Evolutionary conservation across 2,888 invertebrate species (phyloP).

Genomic region (Nomada goodeniana): DNA sequence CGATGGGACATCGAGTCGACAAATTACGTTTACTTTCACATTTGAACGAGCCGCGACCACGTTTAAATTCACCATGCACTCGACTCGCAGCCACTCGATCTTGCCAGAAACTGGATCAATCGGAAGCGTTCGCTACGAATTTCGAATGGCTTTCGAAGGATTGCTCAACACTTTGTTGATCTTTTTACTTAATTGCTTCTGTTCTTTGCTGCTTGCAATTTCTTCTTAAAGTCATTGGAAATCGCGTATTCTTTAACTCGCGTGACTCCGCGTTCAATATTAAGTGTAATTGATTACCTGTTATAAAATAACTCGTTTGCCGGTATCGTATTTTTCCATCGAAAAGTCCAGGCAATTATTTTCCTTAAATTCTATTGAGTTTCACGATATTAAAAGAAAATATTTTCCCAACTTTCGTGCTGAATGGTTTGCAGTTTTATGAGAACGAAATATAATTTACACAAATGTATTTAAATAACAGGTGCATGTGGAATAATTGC

Average conservation of each 20-base stretch:
- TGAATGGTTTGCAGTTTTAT: too few species aligned
- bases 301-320: too few species aligned
- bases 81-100: slow-evolving; percentile 10
- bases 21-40: slow-evolving; percentile 62
- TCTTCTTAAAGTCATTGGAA: not conserved
- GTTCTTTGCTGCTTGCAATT: too few species aligned
- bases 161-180: not conserved
- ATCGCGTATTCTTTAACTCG: not conserved
- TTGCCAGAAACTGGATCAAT: not conserved
- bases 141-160: not conserved
- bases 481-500: too few species aligned
- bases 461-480: too few species aligned
- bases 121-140: not conserved
- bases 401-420: too few species aligned
- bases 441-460: too few species aligned
- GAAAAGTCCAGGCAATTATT: too few species aligned
- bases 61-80: slow-evolving; percentile 37
- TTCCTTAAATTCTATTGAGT: too few species aligned
- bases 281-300: not conserved
- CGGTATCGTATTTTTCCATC: too few species aligned
- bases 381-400: too few species aligned
- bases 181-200: not conserved
- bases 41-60: slow-evolving; percentile 11
- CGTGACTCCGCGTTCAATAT: not conserved
- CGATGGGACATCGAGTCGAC: slow-evolving; percentile 53